phyloP scores from a whole-genome alignment of 2,797 vertebrate genomes.

The Bryconaethiops microstoma region DNA sequence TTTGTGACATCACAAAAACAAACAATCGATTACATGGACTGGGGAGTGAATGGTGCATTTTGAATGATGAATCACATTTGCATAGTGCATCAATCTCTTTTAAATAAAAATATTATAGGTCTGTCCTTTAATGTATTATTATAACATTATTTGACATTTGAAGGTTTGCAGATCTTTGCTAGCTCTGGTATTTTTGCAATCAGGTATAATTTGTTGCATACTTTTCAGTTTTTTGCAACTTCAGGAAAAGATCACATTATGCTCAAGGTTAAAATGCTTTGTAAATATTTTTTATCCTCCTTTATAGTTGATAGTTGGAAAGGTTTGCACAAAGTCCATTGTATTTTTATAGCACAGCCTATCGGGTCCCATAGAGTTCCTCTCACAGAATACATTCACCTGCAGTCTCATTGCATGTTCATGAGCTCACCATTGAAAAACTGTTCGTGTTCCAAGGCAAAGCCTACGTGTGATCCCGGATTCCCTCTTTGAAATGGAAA shows the following conservation, averaged over 20 bases:
- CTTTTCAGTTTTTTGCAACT: background rate
- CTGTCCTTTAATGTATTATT: background rate
- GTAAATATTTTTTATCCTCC: background rate
- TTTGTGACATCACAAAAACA: too few relatives aligned
- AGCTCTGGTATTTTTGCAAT: background rate
- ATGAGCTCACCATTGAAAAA: constrained; percentile 65
- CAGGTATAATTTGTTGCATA: background rate
- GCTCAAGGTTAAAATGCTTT: background rate
- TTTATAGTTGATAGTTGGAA: background rate
- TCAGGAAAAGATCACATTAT: background rate
- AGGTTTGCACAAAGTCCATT: background rate
- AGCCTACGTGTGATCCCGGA: constrained; percentile 51
- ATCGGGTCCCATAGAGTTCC: constrained; percentile 33
- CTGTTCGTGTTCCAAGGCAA: constrained; percentile 59
- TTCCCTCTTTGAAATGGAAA: constrained; percentile 77
- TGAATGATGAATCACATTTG: too few relatives aligned
- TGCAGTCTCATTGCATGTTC: constrained; percentile 57
- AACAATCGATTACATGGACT: too few relatives aligned
- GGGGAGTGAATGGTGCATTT: too few relatives aligned
- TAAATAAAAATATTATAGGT: background rate
- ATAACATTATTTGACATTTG: background rate
- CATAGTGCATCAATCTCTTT: too few relatives aligned
- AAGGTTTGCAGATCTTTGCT: background rate
- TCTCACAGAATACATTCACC: constrained; percentile 10
- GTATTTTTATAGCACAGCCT: background rate